Base-by-base conservation (phyloP, 92 coral and sea anemone genomes). In the Epizoanthus illoricatus region DNA sequence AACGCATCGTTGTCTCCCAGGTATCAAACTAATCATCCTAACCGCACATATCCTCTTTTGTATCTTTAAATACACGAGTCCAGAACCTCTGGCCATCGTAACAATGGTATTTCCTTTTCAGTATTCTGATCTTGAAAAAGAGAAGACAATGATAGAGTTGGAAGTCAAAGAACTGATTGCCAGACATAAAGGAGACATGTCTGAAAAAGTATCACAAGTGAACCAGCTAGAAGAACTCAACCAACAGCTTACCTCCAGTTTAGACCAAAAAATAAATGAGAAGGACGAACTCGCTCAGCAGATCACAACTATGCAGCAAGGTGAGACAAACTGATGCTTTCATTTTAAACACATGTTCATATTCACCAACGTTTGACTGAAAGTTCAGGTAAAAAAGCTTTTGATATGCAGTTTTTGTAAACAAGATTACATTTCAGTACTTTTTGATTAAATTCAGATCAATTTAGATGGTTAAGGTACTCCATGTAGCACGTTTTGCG, bases 51-150 rank as follows among this genome's bases (percentile, higher is more conserved):
- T 52, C 16, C 15, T 52, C 56, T 52, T 52, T 52, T 52, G 56
- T 52, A 52, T 16, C 16, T 52, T 52, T 0, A 7, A 16, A 10
- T 3, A 52, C 56, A 52, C 16, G 3, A 52, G 56, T 52, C 10
- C 56, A 52, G 10, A 7, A 2, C 16, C 3, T 52, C 45, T 69
- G 76, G 23, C 7, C 11, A 41, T 40, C 57, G 16, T 39, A 33
- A n/a, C 39, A 62, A 15, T 12, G 60, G 11, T 40, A 21, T 23
- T 41, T 20, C 43, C 10, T 55, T 54, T 69, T 42, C 76, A 96
- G 98, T 96, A 93, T 85, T 91, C 98, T 47, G 99, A 96, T 76
- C 88, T 96, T 42, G 99, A 96, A 78, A 96, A 96, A 67, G 99
- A 96, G 85, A 96, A 96, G 79, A 96, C 98, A 42, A 96, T 96